A percentile compares a stretch with the other conserved stretches of the same genome.
phyloP scores from a whole-genome alignment of 2,113 vertebrate genomes.

The Ochotona curzoniae region DNA sequence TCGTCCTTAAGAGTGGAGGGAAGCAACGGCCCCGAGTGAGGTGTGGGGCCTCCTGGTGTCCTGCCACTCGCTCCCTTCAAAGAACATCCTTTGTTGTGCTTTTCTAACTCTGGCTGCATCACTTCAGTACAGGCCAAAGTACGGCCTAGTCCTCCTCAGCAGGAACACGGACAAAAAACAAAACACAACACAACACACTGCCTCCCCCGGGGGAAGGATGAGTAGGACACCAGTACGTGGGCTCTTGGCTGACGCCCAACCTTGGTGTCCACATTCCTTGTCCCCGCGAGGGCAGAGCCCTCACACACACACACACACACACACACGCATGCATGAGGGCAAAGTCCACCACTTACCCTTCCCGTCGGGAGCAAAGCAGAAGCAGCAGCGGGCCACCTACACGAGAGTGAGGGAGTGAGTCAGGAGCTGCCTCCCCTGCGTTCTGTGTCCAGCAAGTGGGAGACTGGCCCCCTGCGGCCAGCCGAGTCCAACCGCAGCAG shows the following conservation, averaged over 20 bases:
- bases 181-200: not conserved
- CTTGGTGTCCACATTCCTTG: too few species aligned
- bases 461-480: too few species aligned
- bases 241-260: too few species aligned
- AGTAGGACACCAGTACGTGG: too few species aligned
- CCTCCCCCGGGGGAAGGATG: not conserved
- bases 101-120: not conserved
- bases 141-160: not conserved
- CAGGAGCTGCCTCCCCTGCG: not conserved
- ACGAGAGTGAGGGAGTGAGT: slow-evolving; percentile 65
- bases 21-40: not conserved
- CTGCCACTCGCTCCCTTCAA: not conserved
- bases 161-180: not conserved
- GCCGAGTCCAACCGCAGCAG: too few species aligned
- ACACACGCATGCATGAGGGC: not conserved
- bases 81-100: not conserved
- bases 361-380: slow-evolving; percentile 91
- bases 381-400: slow-evolving; percentile 97
- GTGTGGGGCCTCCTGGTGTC: not conserved
- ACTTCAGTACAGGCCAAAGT: not conserved
- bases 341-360: slow-evolving; percentile 86
- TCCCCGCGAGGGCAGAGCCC: not conserved
- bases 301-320: too few species aligned
- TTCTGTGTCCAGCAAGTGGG: too few species aligned
- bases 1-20: too few species aligned